Evolutionary conservation across 2,113 vertebrate species (phyloP), one percentile per base, ranked within the genome.

Genomic region (Aepyceros melampus): DNA sequence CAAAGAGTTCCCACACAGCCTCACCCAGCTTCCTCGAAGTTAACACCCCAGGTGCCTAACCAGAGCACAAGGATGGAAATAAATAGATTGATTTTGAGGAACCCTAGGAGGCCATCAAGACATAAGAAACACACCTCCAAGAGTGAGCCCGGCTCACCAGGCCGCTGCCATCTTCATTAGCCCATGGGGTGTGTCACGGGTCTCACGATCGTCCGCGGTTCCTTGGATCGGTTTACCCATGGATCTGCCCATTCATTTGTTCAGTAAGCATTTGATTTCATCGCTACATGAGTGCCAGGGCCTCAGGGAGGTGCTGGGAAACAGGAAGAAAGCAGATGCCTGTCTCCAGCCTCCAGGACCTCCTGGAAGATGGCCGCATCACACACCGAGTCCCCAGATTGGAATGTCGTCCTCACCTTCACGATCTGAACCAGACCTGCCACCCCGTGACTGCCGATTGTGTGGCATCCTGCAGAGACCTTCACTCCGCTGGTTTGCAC

Each of bases 201-300:
- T 23, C 21, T 8, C 47, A 5, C 0, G 2, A 1, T 58, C 17
- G 0, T 1, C 33, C 49, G 0, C 0, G 0, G 1, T 3, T 2
- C 33, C 27, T 5, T 1, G 23, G 64, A 17, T 1, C 1, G 2
- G 47, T 14, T 64, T 1, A 0, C 60, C 16, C 31, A 14, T 0
- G 12, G 64, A 13, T 14, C 25, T 4, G 1, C 5, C 58, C 74
- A 0, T 13, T 14, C 25, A 0, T 13, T 6, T 27, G 13, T 58
- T 64, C 62, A 3, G 0, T 21, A 23, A 25, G 58, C 67, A 6
- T 19, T 21, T 0, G 3, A 13, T 56, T 56, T 3, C 7, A 31
- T 6, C 0, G 14, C 33, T 7, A 6, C 0, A 4, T 6, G 60
- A 33, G 16, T 2, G 12, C 71, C 0, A 2, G 60, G 40, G 76